Base-by-base conservation (phyloP, 2,797 vertebrate species). In the Sebastes kiyomatsui region DNA sequence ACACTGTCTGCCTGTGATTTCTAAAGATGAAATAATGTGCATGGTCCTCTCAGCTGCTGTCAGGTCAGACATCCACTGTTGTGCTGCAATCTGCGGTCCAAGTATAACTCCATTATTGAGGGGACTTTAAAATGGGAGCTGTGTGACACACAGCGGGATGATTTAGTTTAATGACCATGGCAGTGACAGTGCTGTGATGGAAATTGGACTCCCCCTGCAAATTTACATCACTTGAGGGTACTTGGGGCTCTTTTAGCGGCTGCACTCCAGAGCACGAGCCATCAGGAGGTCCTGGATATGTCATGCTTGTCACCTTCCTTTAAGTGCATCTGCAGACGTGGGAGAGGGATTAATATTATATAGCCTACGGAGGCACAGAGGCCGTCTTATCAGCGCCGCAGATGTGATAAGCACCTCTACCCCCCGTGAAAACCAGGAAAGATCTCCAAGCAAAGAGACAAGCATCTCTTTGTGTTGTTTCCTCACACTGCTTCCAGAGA, bases 241-340 rank as follows among this genome's bases (percentile, higher is more conserved):
- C 93, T 95, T 89, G 90, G 88, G 94, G 92, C 93, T 95, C 92
- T 94, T 95, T 94, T 93, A 94, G 94, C 88, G 93, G 93, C 94
- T 93, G 91, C 91, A 92, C 94, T 94, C 90, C 88, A 83, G 92
- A 93, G 94, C 94, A 90, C 64, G 89, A 95, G 94, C 93, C 96
- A 94, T 96, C 95, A 95, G 94, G 95, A 96, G 95, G 95, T 96
- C 96, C 96, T 95, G 95, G 94, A 96, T 96, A 93, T 96, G 95
- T 96, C 95, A 95, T 92, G 95, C 95, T 93, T 95, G 96, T 96
- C 96, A 96, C 94, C 95, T 95, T 94, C 88, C 94, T 95, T 95
- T 96, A 96, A 96, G 94, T 95, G 94, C 91, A 94, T 95, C 90
- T 90, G 92, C 91, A 93, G 90, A 94, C 90, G 94, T 95, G 95